These are phyloP conservation scores for Pycnomerus fuliginosus DNA, from an alignment of 2,888 invertebrate species.

Conservation along the genomic window DNA sequence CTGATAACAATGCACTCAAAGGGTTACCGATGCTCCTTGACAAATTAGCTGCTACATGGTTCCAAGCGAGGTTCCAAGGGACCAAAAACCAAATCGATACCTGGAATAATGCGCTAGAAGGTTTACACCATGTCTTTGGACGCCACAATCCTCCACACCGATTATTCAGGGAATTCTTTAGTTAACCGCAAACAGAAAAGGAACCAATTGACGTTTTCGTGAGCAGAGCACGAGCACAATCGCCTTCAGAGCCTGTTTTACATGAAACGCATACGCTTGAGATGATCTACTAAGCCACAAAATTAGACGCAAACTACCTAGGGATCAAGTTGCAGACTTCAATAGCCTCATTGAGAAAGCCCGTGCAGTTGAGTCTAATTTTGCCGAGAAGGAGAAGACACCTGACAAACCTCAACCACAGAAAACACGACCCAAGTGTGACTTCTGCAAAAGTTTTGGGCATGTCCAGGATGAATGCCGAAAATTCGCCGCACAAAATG, in stretches of 20 bases:
- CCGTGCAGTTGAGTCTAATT: constrained; percentile 8
- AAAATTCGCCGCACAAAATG: constrained; percentile 5
- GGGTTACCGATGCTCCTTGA: constrained; percentile 6
- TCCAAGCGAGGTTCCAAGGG: no score
- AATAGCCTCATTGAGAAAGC: constrained; percentile 11
- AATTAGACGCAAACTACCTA: not conserved
- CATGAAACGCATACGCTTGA: constrained; percentile 8
- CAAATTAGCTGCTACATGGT: constrained; percentile 5
- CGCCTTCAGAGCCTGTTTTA: constrained; percentile 6
- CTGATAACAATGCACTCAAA: constrained; percentile 3
- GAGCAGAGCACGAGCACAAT: constrained; percentile 8
- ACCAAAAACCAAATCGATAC: constrained; percentile 5
- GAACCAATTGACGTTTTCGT: constrained; percentile 20
- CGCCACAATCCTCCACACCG: constrained; percentile 16
- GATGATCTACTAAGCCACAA: constrained; percentile 8
- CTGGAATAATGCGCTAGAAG: constrained; percentile 21
- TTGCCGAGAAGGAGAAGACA: not conserved
- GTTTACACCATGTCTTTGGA: constrained; percentile 23
- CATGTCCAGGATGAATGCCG: constrained; percentile 8
- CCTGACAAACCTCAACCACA: not conserved
- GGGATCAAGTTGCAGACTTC: constrained; percentile 8
- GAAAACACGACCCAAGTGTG: constrained; percentile 6
- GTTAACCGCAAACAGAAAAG: constrained; percentile 11
- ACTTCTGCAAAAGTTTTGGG: constrained; percentile 10
- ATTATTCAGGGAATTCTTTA: constrained; percentile 20